A percentile compares a stretch with the other conserved stretches of the same genome.
Conservation (phyloP, 2,888 invertebrate species). For the Euplagia quadripunctaria region DNA sequence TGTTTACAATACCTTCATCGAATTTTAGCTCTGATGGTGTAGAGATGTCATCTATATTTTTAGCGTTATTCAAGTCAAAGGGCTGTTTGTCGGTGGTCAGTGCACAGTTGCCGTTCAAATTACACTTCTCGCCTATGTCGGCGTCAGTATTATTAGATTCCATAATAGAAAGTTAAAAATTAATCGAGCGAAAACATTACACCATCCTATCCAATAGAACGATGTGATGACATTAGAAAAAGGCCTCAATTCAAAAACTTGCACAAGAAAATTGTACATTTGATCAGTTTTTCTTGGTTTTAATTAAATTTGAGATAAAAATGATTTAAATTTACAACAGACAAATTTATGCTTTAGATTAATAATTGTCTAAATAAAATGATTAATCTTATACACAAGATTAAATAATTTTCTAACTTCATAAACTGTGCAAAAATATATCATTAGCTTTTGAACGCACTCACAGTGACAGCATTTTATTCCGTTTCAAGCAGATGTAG, state of each 20-base stretch:
- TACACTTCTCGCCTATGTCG: conserved; percentile 70
- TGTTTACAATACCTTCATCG: conserved; percentile 89
- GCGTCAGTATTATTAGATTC: conserved; percentile 73
- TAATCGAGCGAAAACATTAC: conserved; percentile 80
- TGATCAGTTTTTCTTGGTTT: neutral
- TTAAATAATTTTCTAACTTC: neutral
- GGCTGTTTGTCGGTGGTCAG: conserved; percentile 62
- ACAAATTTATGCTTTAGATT: no score
- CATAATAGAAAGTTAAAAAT: conserved; percentile 74
- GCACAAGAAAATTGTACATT: neutral
- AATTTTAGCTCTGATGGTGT: conserved; percentile 90
- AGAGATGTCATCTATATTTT: conserved; percentile 86
- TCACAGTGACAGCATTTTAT: neutral
- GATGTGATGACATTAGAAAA: conserved; percentile 68
- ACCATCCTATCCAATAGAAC: conserved; percentile 65
- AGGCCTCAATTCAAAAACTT: conserved; percentile 51
- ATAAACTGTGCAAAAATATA: neutral
- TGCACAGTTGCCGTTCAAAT: conserved; percentile 74
- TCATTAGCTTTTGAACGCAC: conserved; percentile 18
- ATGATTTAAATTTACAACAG: neutral
- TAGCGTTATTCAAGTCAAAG: conserved; percentile 73
- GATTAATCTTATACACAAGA: neutral
- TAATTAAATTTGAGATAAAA: neutral
- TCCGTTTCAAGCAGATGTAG: conserved; percentile 12
- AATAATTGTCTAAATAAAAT: no score